Evolutionary conservation across 2,797 vertebrate species (phyloP).

Genomic region (Antrozous pallidus): DNA sequence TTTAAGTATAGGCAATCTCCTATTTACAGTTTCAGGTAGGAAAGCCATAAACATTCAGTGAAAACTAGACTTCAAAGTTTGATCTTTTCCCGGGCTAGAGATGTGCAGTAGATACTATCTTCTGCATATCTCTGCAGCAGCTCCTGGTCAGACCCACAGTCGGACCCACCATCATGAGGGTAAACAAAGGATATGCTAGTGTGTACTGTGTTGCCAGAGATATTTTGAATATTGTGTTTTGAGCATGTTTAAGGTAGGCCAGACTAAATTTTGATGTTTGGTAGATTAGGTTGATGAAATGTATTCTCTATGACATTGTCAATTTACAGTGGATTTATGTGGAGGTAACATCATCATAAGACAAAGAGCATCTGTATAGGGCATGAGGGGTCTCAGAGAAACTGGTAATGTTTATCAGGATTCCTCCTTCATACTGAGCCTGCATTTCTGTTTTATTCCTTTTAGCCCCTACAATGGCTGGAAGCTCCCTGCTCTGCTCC

Average conservation of each 20-base stretch:
- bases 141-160: neutral
- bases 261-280: neutral
- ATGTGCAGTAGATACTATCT: neutral
- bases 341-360: neutral
- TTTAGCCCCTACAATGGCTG: neutral
- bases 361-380: neutral
- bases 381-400: neutral
- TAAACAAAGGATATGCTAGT: neutral
- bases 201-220: too few relatives aligned
- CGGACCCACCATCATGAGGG: rapidly evolving
- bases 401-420: neutral
- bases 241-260: neutral
- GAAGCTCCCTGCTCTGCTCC: neutral
- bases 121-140: neutral
- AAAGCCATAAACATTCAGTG: neutral
- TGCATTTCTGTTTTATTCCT: neutral
- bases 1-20: neutral
- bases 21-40: neutral
- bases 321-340: neutral
- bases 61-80: neutral
- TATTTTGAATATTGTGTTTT: neutral
- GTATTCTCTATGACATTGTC: neutral
- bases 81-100: neutral
- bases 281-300: neutral
- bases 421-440: neutral